phyloP scores from a whole-genome alignment of 2,888 invertebrate species.

The Chrysotoxum bicinctum region DNA sequence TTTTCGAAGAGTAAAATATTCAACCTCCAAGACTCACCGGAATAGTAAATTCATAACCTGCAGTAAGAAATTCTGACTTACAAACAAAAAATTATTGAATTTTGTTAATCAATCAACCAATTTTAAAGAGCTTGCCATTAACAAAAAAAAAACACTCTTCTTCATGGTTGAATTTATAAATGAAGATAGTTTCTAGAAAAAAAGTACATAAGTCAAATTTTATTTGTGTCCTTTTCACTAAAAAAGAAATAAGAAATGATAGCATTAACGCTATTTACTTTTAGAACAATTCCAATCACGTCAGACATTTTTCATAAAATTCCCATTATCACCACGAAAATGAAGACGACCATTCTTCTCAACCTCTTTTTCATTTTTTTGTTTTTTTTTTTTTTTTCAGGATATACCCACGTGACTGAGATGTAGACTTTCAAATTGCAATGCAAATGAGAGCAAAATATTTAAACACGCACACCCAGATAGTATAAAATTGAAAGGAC shows the following conservation, averaged over 20 bases:
- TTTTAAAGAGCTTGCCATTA: neutral
- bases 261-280: constrained; percentile 6
- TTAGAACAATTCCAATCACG: constrained; percentile 62
- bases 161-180: neutral
- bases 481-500: constrained; percentile 40
- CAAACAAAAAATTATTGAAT: too few species aligned
- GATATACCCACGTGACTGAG: constrained; percentile 55
- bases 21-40: too few species aligned
- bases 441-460: constrained; percentile 65
- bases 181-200: neutral
- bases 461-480: constrained; percentile 5
- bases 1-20: too few species aligned
- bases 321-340: constrained; percentile 62
- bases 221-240: neutral
- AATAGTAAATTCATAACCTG: too few species aligned
- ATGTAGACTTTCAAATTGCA: constrained; percentile 58
- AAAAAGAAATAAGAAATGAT: neutral
- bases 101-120: too few species aligned
- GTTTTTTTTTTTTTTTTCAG: neutral
- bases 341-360: constrained; percentile 3
- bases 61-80: too few species aligned
- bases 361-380: neutral
- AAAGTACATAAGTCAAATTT: constrained; percentile 6
- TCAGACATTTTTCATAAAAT: constrained; percentile 65
- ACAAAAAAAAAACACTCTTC: neutral